phyloP scores from a whole-genome alignment of 2,797 vertebrate species.

The Sebastes nivosus region DNA sequence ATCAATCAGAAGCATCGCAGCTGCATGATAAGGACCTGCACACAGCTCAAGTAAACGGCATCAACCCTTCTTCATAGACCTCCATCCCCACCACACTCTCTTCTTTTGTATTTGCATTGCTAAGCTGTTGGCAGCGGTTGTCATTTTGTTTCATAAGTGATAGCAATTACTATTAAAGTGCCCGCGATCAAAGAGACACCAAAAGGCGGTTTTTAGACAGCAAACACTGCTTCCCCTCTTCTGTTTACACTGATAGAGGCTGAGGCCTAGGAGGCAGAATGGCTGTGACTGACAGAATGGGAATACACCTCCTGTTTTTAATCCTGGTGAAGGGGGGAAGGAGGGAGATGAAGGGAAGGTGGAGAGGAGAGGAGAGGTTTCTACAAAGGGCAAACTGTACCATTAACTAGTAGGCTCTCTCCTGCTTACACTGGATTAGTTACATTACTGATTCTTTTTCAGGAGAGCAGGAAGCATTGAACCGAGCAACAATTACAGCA shows the following conservation, averaged over 20 bases:
- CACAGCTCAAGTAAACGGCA: not conserved
- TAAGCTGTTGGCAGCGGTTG: conserved; percentile 64
- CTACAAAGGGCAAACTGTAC: conserved; percentile 46
- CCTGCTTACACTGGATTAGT: conserved; percentile 71
- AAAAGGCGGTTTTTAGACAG: conserved; percentile 67
- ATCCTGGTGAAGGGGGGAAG: conserved; percentile 31
- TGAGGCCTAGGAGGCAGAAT: conserved; percentile 58
- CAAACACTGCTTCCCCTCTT: conserved; percentile 59
- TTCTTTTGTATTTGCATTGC: conserved; percentile 60
- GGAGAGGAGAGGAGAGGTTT: conserved; percentile 16
- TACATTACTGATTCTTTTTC: conserved; percentile 71
- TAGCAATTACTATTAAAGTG: conserved; percentile 73
- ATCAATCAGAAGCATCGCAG: conserved; percentile 14
- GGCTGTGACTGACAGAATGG: conserved; percentile 73
- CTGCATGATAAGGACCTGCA: not conserved
- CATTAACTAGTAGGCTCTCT: conserved; percentile 51
- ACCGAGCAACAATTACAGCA: conserved; percentile 47
- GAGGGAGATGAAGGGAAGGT: not conserved
- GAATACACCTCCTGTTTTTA: conserved; percentile 70
- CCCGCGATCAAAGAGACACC: conserved; percentile 75
- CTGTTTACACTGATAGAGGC: conserved; percentile 74
- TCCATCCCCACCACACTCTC: not conserved
- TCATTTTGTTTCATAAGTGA: conserved; percentile 75
- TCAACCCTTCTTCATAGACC: conserved; percentile 12
- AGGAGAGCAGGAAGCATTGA: conserved; percentile 51